Base-by-base conservation (phyloP, 2,113 vertebrate genomes). In the Malurus cyaneus region DNA sequence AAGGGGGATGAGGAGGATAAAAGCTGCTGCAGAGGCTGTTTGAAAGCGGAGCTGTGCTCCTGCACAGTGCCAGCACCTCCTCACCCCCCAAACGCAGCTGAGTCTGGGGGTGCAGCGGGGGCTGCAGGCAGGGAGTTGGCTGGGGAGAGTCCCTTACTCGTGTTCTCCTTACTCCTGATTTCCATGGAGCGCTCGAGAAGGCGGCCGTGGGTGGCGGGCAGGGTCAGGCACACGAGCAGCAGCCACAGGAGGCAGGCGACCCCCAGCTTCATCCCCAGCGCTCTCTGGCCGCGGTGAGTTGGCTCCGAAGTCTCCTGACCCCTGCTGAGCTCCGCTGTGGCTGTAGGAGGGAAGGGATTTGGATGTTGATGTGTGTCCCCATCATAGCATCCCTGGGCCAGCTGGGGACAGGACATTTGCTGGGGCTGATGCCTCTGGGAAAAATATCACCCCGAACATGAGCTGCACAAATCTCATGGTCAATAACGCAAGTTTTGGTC, bases 121-220 rank as follows among this genome's bases (percentile, higher is more conserved):
- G 7, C 12, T 39, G 62, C 29, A 41, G 36, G 42, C 32, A 34
- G 21, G 21, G 49, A 12, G 24, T 19, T 26, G 50, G 23, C 18
- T 32, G 23, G 21, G 15, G 21, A 7, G 13, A 19, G 20, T 61
- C 91, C 89, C 96, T 96, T 96, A 96, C 93, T 94, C 80, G 42
- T 93, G 83, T 69, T 96, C 57, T 94, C 98, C 97, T 95, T 96
- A 98, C 98, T 97, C 95, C 97, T 97, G 83, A 96, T 96, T 62
- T 97, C 97, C 91, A 97, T 94, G 84, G 98, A 96, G 57, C 23
- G 94, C 42, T 90, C 74, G 8, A 8, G 97, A 72, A 90, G 8
- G 29, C 29, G 91, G 89, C 89, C 61, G 3, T 80, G 83, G 11
- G 96, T 19, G 6, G 80, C 32, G 1, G 85, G 89, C 25, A 97